Evolutionary conservation across 2,888 invertebrate species (phyloP), one percentile per base, ranked within the genome.

Genomic region (Pterostichus madidus): DNA sequence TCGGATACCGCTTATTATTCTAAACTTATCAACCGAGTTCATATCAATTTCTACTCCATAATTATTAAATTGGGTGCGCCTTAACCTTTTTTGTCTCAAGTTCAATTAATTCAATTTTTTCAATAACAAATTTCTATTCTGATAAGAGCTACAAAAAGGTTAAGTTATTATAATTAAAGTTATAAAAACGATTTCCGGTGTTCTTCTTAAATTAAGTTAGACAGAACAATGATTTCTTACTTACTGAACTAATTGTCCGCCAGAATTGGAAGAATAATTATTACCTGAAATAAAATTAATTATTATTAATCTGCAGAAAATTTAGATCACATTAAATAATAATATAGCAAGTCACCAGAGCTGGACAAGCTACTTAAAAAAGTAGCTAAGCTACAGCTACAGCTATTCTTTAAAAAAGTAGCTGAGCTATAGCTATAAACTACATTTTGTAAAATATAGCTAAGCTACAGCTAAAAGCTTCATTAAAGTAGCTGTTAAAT

Each of bases 181-280:
- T 44, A 71, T 39, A 71, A 71, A 71, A 71, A 71, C 59, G 2
- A 39, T 71, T 71, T 71, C 68, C 68, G 68, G 68, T 39, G 13
- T 56, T 56, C 8, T 17, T 44, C 39, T 71, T 71, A 71, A 71
- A 71, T 71, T 71, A 71, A 71, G 44, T 71, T 71, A 71, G 68
- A 71, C 68, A 44, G 64, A 64, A 71, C 68, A 71, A 71, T 71
- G 68, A 71, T 71, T 71, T 44, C 44, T 71, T 71, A 71, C 68
- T 71, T 71, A 71, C 68, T 17, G 68, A 71, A 71, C 10, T 39
- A 17, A 44, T 7, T 17, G 44, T 17, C 68, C 39, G 68, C 11
- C 68, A 8, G 56, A 71, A 71, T 56, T 71, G 68, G 68, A 5
- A 44, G 68, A 71, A 71, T 56, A 44, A 44, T 71, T 44, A 71